Evolutionary conservation across 2,113 vertebrate genomes (phyloP), one percentile per base, ranked within the genome.

Genomic region (Rhinichthys klamathensis): DNA sequence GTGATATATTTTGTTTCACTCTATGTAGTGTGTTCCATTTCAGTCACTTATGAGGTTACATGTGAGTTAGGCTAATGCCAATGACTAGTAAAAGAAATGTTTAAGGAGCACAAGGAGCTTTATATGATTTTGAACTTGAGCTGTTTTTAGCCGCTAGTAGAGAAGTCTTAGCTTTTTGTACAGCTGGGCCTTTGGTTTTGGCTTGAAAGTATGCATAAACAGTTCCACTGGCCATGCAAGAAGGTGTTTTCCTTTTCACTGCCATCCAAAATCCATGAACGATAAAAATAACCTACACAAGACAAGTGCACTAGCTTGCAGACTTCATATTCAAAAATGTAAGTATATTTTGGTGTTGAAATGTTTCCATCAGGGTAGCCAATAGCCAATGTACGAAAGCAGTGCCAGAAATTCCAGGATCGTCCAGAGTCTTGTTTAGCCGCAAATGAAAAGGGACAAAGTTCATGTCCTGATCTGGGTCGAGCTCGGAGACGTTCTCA

Each of bases 121-220:
- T 10, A 32, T 30, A 69, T 81, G 46, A 49, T 49, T 78, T 23
- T 35, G 44, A 70, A 80, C n/a, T 27, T 46, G 69, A 65, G 51
- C 61, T 87, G n/a, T 27, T 84, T 88, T 86, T 87, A 89, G 84
- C 82, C 78, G 82, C 89, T 90, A 54, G 90, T 93, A 84, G 84
- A 63, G 56, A 78, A 46, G 12, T 82, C 65, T 69, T 27, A 56
- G 81, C 81, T 84, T 82, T 84, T 88, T 82, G 67, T 83, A 82
- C 84, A 89, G 86, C 88, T 84, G 88, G 81, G 83, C 51, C 84
- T 25, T 79, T 75, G 82, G 86, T 87, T 87, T 87, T 73, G 74
- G 86, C 77, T 76, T 85, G 88, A 91, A 30, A 88, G 90, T 87
- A 84, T 77, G 79, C 44, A 51, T 88, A 81, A 88, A 87, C 82